Percentiles rank a stretch among this genome's conserved stretches.
These are phyloP conservation scores for Tupiocoris notatus DNA, from an alignment of 2,888 invertebrate species.

Conservation along the genomic window DNA sequence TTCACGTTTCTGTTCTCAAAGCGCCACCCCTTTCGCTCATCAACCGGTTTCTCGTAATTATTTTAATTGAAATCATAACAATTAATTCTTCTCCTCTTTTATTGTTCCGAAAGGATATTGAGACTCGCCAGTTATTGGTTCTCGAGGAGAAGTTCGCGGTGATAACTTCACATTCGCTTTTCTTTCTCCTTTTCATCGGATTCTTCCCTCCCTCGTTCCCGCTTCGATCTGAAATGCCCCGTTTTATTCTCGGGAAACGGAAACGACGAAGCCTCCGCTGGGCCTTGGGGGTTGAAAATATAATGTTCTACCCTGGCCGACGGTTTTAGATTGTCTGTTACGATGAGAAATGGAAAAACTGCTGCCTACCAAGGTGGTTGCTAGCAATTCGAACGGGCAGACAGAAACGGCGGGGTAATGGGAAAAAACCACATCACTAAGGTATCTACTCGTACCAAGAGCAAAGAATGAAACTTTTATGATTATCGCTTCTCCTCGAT, in stretches of 20 bases:
- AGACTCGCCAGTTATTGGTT: slow-evolving; percentile 30
- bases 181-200: slow-evolving; percentile 6
- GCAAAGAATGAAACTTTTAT: slow-evolving; percentile 27
- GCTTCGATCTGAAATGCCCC: background rate
- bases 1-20: slow-evolving; percentile 1
- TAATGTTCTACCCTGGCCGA: slow-evolving; percentile 14
- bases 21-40: background rate
- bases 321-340: slow-evolving; percentile 36
- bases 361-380: no score
- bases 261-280: background rate
- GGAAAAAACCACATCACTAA: slow-evolving; percentile 33
- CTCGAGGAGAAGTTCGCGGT: slow-evolving; percentile 36
- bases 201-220: background rate
- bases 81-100: slow-evolving; percentile 30
- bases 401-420: background rate
- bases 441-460: slow-evolving; percentile 30
- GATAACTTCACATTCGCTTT: slow-evolving; percentile 32
- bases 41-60: slow-evolving; percentile 14
- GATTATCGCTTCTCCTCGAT: slow-evolving; percentile 5
- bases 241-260: slow-evolving; percentile 19
- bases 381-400: background rate
- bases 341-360: slow-evolving; percentile 13
- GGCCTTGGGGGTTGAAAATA: slow-evolving; percentile 19
- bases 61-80: slow-evolving; percentile 40
- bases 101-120: slow-evolving; percentile 32